Base-by-base conservation (phyloP, 2,113 vertebrate species). In the Protomyctophum bolini region DNA sequence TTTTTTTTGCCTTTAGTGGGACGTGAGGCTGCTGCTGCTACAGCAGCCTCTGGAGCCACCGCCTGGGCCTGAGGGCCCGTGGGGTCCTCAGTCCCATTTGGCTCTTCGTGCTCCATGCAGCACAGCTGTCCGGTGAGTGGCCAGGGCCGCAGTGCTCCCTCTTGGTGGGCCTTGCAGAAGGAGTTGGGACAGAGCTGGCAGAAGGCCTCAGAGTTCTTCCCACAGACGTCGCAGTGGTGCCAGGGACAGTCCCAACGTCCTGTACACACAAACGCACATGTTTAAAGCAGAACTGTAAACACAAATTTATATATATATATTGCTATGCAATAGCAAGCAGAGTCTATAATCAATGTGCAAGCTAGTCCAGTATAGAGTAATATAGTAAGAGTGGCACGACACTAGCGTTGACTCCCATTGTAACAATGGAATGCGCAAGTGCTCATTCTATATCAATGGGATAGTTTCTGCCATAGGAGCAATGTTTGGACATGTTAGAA, bases 191-290 rank as follows among this genome's bases (percentile, higher is more conserved):
- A 99, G 63, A 97, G 93, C 84, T 97, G 95, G 89, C 98, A 99
- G 83, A 97, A 99, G 0, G 93, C 93, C 52, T 94, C 92, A 0
- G 98, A 98, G 67, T 95, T 95, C 10, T 95, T 97, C 80, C 98
- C 97, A 14, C 97, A 99, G 55, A 97, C 96, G 54, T 99, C 98
- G 62, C 98, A 99, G 90, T 99, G 98, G 66, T 99, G 98, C 97
- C 98, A 99, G 2, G 98, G 98, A 72, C 98, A 99, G 63, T 98
- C 97, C 98, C 98, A 99, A 70, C 97, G 98, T 1, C 98, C 98
- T 99, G 93, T 28, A 55, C 7, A 15, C 29, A 71, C 21, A 71
- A 9, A 15, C 63, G 11, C 45, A 45, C 10, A 45, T 0, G 21
- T 21, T 33, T 45, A 45, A 12, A 63, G 12, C 12, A 63, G 12